Evolutionary conservation across 1,140 invertebrate species (phyloP), one percentile per base, ranked within the genome.

Genomic region (Calephelis virginiensis): DNA sequence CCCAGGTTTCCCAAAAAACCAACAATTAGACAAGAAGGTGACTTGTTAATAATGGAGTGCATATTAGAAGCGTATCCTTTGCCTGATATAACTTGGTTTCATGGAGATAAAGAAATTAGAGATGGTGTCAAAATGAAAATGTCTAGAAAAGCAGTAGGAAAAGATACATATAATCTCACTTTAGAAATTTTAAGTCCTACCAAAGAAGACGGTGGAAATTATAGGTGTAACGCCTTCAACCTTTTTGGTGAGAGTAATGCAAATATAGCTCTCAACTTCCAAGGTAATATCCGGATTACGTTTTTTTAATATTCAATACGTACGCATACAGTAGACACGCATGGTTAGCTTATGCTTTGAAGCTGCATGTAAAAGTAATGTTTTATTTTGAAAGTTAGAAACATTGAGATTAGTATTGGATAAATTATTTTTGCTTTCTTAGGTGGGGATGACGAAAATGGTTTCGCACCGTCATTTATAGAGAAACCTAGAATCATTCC

Each of bases 251-350:
- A 99, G 94, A 99, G 97, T 92, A 99, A 99, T 94, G 99, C 99
- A 75, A 99, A 99, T 93, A 99, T 99, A 93, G 97, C 98, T 76
- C 95, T 99, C 76, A 99, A 99, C 92, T 99, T 99, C 94, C 97
- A 98, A 97, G 97, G 97, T 98, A 97, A 76, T 71, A 60, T 72
- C 72, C 62, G 68, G 61, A 67, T 71, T 38, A 63, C 46, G 43
- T 48, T 64, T 69, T 66, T 64, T 63, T 69, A 66, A 68, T 71
- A 64, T 59, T 71, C 59, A 70, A 49, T 72, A 69, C 77, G 89
- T 91, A 91, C 89, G 89, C 89, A 91, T 88, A 89, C 89, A 91
- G 89, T 85, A 89, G 83, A 85, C 74, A 64, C 69, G 86, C 86
- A 90, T 88, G 86, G 66, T 66, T 77, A 72, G 82, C 82, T 83